Evolutionary conservation across 2,888 invertebrate genomes (phyloP).

Genomic region (Callinectes sapidus): DNA sequence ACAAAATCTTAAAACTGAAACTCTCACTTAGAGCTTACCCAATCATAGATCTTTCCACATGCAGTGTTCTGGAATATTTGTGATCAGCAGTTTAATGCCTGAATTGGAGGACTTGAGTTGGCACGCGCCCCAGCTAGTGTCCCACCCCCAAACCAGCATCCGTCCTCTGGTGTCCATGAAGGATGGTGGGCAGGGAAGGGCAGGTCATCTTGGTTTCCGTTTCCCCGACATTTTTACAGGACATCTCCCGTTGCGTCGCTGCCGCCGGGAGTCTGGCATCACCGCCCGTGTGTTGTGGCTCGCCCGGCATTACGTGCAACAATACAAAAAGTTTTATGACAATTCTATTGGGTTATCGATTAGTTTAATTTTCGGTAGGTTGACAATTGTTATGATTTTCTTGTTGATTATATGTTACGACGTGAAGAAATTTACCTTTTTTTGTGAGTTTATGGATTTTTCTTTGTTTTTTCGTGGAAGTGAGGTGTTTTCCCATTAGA

Average conservation of each 20-base stretch:
- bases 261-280: neutral
- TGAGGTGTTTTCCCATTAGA: constrained; percentile 30
- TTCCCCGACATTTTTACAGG: neutral
- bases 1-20: constrained; percentile 62
- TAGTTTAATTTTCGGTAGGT: constrained; percentile 29
- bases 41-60: constrained; percentile 55
- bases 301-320: neutral
- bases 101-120: constrained; percentile 32
- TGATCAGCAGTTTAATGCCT: constrained; percentile 57
- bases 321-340: neutral
- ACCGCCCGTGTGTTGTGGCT: neutral
- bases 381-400: constrained; percentile 39
- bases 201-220: constrained; percentile 27
- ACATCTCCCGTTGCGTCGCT: neutral
- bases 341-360: neutral
- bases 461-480: neutral
- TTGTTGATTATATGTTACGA: constrained; percentile 24
- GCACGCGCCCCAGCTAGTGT: constrained; percentile 8
- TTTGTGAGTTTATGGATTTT: constrained; percentile 28
- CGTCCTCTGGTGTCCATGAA: constrained; percentile 38
- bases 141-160: constrained; percentile 12
- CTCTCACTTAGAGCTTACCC: constrained; percentile 62
- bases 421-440: constrained; percentile 12
- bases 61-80: constrained; percentile 54
- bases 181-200: constrained; percentile 46